Conservation (phyloP, 2,797 vertebrate species). For the Coregonus sp. region DNA sequence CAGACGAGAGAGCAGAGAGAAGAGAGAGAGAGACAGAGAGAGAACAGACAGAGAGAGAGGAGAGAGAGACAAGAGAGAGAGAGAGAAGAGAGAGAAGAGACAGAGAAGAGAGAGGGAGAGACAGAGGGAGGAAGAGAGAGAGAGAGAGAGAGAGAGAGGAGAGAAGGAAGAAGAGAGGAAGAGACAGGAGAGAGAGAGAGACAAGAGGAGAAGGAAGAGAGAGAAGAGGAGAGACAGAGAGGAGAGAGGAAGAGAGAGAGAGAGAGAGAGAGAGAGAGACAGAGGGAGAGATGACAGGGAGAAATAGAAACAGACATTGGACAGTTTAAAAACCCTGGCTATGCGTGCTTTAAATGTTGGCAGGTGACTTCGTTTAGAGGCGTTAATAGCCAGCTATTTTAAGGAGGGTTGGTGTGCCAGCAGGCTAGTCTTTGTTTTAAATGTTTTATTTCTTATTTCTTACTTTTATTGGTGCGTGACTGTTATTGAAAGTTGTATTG, state of each 20-base stretch:
- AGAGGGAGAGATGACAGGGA: background rate
- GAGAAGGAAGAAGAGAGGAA: no score
- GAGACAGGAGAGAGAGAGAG: background rate
- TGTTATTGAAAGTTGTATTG: no score
- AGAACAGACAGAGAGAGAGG: background rate
- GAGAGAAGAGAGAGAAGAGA: no score
- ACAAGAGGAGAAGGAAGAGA: background rate
- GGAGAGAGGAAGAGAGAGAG: background rate
- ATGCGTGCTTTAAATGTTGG: constrained; percentile 29
- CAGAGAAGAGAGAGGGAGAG: no score
- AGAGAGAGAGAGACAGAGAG: background rate
- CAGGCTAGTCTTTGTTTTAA: no score
- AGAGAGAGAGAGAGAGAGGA: no score
- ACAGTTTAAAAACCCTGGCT: constrained; percentile 2
- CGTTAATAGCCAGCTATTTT: constrained; percentile 53
- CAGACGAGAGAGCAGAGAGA: no score
- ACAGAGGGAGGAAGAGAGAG: background rate
- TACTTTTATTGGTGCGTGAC: no score
- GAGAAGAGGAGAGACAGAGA: no score
- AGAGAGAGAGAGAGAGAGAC: no score
- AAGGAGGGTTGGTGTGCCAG: constrained; percentile 8
- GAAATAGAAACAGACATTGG: background rate
- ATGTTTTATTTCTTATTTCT: no score
- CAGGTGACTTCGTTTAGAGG: constrained; percentile 40
- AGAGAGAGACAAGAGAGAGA: background rate